Percentiles rank a stretch among this genome's conserved stretches.
These are phyloP conservation scores for Arion vulgaris DNA, from an alignment of 1,140 invertebrate species.

Conservation along the genomic window DNA sequence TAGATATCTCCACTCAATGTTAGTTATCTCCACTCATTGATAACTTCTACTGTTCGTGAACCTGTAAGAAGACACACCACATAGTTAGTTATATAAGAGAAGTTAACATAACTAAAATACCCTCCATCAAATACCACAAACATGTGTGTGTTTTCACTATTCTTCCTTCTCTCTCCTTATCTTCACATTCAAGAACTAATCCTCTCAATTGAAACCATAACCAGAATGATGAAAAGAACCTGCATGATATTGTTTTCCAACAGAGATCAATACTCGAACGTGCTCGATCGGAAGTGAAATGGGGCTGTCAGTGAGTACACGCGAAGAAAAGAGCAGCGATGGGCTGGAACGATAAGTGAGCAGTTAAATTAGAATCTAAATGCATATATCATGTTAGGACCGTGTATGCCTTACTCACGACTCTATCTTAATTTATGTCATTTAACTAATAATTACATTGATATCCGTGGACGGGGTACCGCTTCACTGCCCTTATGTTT, in stretches of 20 bases:
- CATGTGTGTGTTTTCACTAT: background rate
- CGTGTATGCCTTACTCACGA: background rate
- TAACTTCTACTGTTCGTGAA: no score
- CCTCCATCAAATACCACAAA: background rate
- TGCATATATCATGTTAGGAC: constrained; percentile 27
- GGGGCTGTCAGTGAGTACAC: background rate
- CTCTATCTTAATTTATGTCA: constrained; percentile 26
- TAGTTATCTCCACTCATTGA: no score
- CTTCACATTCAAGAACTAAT: background rate
- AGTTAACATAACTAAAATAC: no score
- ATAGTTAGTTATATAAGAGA: no score
- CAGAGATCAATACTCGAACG: background rate
- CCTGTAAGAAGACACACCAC: no score
- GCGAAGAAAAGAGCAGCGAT: background rate
- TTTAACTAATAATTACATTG: constrained; percentile 25
- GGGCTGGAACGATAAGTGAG: background rate
- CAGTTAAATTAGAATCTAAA: constrained; percentile 16
- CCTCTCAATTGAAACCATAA: background rate
- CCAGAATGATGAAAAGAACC: background rate
- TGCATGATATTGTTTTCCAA: background rate
- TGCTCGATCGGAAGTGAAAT: background rate
- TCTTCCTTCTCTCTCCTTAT: background rate
- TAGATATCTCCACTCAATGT: no score
- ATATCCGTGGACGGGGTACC: background rate
- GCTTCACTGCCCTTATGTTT: background rate